A percentile compares a stretch with the other conserved stretches of the same genome.
phyloP scores from a whole-genome alignment of 2,888 invertebrate species.

The Microctonus brassicae region DNA sequence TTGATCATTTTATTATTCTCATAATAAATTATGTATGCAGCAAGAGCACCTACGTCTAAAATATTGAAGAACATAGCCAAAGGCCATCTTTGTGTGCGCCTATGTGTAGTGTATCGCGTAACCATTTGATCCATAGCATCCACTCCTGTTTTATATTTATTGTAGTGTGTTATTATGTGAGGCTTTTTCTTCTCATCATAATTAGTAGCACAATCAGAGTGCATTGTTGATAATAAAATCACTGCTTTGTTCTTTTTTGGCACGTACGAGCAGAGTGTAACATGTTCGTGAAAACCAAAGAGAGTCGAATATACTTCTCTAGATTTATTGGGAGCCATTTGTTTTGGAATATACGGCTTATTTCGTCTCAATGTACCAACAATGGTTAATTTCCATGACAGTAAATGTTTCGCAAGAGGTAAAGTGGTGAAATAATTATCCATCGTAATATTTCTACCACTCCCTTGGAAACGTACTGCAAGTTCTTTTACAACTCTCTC shows the following conservation, averaged over 20 bases:
- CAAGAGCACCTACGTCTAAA: not conserved
- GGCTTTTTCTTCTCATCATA: constrained; percentile 25
- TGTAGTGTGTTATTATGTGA: constrained; percentile 33
- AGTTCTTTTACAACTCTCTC: no score
- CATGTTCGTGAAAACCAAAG: constrained; percentile 30
- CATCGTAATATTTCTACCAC: no score
- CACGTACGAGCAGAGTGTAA: constrained; percentile 31
- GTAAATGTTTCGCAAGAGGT: no score
- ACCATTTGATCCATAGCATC: constrained; percentile 47
- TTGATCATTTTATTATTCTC: constrained; percentile 24
- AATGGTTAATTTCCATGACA: no score
- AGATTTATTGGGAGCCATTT: constrained; percentile 42
- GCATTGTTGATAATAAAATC: constrained; percentile 29
- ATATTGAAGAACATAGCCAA: constrained; percentile 31
- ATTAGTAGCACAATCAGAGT: not conserved
- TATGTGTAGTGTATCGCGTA: constrained; percentile 41
- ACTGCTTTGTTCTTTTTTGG: constrained; percentile 35
- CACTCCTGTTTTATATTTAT: constrained; percentile 37
- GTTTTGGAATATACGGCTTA: no score
- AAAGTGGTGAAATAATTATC: no score
- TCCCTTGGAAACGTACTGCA: no score
- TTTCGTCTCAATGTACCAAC: no score
- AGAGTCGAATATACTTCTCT: constrained; percentile 20
- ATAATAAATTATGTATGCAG: constrained; percentile 22
- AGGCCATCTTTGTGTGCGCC: constrained; percentile 43